Evolutionary conservation across 2,797 vertebrate genomes (phyloP), one percentile per base, ranked within the genome.

Genomic region (Gymnodraco acuticeps): DNA sequence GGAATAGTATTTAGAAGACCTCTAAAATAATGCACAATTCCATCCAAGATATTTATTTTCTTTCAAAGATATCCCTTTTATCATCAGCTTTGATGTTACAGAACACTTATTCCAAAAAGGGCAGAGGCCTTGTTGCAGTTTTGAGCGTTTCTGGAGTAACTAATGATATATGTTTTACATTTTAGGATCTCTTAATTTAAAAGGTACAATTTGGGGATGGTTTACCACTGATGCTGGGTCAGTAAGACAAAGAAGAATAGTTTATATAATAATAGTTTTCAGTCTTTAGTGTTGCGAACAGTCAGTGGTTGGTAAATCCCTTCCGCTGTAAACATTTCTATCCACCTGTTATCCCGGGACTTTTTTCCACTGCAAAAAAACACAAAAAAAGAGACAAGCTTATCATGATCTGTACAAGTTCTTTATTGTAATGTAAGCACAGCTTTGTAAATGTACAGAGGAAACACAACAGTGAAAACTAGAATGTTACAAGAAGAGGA

Each of bases 381-480:
- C 13, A 38, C 33, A 38, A 38, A 38, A 76, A 60, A 27, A 61
- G 70, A 77, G 43, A 27, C 53, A 16, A 33, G 12, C 56, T 76
- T 64, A 50, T 82, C 71, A 60, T 92, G 84, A 94, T 97, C 96
- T 99, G 96, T 98, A 99, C 98, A 99, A 95, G 94, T 98, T 97
- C 96, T 97, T 97, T 85, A 93, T 92, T 94, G 92, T 95, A 96
- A 96, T 94, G 94, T 97, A 97, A 99, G 97, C 96, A 96, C 94
- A 96, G 95, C 95, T 97, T 96, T 97, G 96, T 97, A 98, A 98
- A 99, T 97, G 97, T 97, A 98, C 94, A 84, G 83, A 96, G 92
- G 94, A 92, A 95, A 95, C 93, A 95, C 94, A 95, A 97, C 94
- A 95, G 94, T 95, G 96, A 95, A 97, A 96, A 96, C 94, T 93